A percentile compares a stretch with the other conserved stretches of the same genome.
Conservation (phyloP, 1,140 invertebrate genomes). For the Zaprionus ghesquierei region DNA sequence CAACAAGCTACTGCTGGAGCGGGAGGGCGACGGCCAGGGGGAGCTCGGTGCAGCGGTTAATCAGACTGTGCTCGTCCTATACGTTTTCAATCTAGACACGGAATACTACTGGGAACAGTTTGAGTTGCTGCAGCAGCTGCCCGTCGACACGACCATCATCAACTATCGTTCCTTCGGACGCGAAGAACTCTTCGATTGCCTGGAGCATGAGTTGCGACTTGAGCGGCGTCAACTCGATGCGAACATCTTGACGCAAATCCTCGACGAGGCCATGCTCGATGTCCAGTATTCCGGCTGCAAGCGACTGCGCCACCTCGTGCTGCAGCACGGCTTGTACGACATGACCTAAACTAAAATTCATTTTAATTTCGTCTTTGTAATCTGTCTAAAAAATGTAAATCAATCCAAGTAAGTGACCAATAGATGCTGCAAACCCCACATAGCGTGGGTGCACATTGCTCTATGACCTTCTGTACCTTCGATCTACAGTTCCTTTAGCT, state of each 20-base stretch:
- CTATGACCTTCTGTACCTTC: too few relatives aligned
- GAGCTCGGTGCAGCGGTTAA: conserved; percentile 2
- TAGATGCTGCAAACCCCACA: background rate
- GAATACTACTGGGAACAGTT: conserved; percentile 55
- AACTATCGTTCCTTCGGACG: conserved; percentile 50
- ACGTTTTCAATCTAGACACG: conserved; percentile 55
- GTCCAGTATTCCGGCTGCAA: conserved; percentile 53
- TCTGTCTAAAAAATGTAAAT: background rate
- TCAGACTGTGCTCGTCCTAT: conserved; percentile 61
- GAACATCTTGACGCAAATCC: conserved; percentile 11
- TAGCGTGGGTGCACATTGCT: background rate
- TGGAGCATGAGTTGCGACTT: conserved; percentile 42
- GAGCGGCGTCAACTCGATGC: conserved; percentile 31
- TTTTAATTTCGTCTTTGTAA: background rate
- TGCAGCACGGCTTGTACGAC: conserved; percentile 29
- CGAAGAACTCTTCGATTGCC: conserved; percentile 56
- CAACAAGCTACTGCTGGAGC: conserved; percentile 53
- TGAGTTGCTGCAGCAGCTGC: conserved; percentile 59
- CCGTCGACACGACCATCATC: conserved; percentile 54
- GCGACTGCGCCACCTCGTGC: conserved; percentile 16
- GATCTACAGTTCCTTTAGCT: too few relatives aligned
- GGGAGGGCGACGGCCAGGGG: conserved; percentile 14
- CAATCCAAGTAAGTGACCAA: background rate
- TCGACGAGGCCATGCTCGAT: conserved; percentile 31
- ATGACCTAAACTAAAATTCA: background rate